Percentiles rank a stretch among this genome's conserved stretches.
phyloP scores from a whole-genome alignment of 2,113 vertebrate species.

The Mastomys natalensis region DNA sequence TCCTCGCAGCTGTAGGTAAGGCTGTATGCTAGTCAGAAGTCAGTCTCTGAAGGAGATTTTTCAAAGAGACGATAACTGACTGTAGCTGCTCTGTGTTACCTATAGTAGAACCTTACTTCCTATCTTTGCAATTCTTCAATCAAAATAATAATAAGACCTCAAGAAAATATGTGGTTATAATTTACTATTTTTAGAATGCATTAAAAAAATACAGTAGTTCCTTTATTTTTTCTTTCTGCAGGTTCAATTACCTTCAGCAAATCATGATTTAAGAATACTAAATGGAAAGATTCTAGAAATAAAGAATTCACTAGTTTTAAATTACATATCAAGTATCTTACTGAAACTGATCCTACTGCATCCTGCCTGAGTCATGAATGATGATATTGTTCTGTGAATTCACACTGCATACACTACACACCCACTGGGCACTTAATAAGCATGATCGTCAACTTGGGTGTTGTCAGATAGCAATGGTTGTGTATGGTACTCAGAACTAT shows the following conservation, averaged over 20 bases:
- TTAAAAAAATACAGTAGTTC: not conserved
- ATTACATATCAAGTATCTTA: not conserved
- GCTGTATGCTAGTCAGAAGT: not conserved
- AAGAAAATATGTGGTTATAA: not conserved
- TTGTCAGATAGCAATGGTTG: not conserved
- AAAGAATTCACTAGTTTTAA: not conserved
- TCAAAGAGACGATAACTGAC: not conserved
- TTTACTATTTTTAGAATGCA: conserved; percentile 18
- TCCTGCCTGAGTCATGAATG: not conserved
- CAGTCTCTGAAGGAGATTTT: not conserved
- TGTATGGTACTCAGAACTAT: no score
- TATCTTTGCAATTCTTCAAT: conserved; percentile 23
- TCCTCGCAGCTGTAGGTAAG: not conserved
- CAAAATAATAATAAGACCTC: not conserved
- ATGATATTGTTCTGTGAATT: not conserved
- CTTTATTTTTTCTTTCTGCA: not conserved
- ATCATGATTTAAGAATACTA: not conserved
- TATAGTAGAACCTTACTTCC: not conserved
- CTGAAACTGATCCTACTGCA: not conserved
- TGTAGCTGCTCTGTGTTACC: not conserved
- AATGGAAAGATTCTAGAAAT: conserved; percentile 6
- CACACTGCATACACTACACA: not conserved
- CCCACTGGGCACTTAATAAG: not conserved
- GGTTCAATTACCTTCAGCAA: not conserved
- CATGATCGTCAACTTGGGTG: not conserved